Evolutionary conservation across 1,140 invertebrate genomes (phyloP), one percentile per base, ranked within the genome.

Genomic region (Lanistes nyassanus): DNA sequence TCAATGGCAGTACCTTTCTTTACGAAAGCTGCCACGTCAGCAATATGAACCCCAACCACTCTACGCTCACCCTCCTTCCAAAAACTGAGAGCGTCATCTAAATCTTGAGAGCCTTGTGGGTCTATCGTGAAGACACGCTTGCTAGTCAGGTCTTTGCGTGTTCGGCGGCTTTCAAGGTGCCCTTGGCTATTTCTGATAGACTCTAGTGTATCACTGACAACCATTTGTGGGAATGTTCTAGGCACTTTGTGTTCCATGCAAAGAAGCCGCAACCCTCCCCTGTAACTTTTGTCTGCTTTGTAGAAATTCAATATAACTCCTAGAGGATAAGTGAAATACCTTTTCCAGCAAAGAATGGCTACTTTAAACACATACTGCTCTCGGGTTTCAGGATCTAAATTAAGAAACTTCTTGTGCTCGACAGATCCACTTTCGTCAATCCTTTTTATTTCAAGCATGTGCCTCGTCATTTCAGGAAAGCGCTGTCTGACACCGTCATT

Each of bases 61-160:
- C 67, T 82, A 16, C 75, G 62, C 34, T 75, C 78, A 9, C 79
- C 76, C 55, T 42, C 26, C 36, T 37, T 37, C 65, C 79, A 62
- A 26, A 88, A 36, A 89, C 99, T 97, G 0, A 99, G 89, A 0
- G 98, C 98, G 90, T 99, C 98, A 88, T 99, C 98, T 77, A 99
- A 98, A 88, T 99, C 98, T 19, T 97, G 98, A 87, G 97, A 99
- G 4, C 96, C 96, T 4, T 95, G 94, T 39, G 98, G 97, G 92
- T 99, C 98, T 2, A 99, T 97, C 0, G 96, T 98, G 85, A 97
- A 99, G 34, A 99, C 93, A 96, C 91, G 55, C 23, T 58, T 56
- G 16, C 16, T 55, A 47, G 31, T 34, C 65, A 62, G 16, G 79
- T 80, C 0, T 97, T 90, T 89, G 98, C 95, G 42, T 29, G 37